Percentiles rank a stretch among this genome's conserved stretches.
Evolutionary conservation across 2,888 invertebrate genomes (phyloP).

Genomic region (Ectemnius cavifrons): DNA sequence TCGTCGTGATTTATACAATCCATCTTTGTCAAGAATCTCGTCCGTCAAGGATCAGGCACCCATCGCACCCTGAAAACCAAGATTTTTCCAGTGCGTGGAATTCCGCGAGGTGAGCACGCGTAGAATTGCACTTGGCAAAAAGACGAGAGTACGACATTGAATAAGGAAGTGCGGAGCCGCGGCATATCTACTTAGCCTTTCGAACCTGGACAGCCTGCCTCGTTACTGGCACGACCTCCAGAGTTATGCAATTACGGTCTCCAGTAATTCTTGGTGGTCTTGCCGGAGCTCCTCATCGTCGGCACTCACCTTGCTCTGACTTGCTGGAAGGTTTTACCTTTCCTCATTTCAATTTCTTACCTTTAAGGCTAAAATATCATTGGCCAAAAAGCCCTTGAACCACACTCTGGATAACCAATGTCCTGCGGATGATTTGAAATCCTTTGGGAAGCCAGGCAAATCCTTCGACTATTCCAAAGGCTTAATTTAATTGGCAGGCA

Average conservation of each 20-base stretch:
- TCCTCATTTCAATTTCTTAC: neutral
- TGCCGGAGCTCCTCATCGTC: constrained; percentile 17
- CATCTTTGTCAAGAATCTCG: neutral
- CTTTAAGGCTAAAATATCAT: too few relatives aligned
- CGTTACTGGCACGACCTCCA: constrained; percentile 54
- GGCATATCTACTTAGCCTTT: constrained; percentile 31
- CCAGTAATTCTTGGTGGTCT: constrained; percentile 47
- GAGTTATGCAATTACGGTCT: constrained; percentile 56
- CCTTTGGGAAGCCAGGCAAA: too few relatives aligned
- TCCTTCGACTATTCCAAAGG: constrained; percentile 35
- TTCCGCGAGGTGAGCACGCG: neutral
- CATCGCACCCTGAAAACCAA: constrained; percentile 8
- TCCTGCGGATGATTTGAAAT: too few relatives aligned
- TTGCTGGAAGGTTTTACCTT: neutral
- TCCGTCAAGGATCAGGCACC: neutral
- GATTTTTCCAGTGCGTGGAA: neutral
- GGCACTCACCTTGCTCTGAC: constrained; percentile 10
- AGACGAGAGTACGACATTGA: constrained; percentile 13
- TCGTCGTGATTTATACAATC: neutral
- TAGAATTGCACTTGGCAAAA: constrained; percentile 25
- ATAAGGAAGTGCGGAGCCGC: constrained; percentile 23
- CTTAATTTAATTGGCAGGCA: constrained; percentile 52
- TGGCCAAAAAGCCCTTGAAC: too few relatives aligned
- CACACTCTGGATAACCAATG: too few relatives aligned
- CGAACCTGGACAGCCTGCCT: constrained; percentile 38